Evolutionary conservation across 1,140 invertebrate species (phyloP).

Genomic region (Orussus abietinus): DNA sequence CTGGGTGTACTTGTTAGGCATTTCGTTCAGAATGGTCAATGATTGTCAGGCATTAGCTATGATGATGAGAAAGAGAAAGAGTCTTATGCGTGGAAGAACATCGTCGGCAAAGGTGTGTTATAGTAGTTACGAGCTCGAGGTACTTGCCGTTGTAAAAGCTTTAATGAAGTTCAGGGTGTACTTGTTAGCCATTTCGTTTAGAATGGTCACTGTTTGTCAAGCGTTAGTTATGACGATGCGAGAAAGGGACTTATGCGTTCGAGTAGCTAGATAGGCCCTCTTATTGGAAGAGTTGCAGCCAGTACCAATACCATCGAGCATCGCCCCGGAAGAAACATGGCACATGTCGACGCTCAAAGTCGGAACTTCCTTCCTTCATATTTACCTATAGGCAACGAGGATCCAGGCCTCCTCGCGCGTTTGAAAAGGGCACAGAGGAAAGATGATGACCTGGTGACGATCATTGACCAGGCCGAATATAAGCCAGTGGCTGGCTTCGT

Average conservation of each 20-base stretch:
- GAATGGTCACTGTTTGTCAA: constrained; percentile 35
- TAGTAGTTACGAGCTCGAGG: too few relatives aligned
- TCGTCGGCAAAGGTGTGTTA: constrained; percentile 31
- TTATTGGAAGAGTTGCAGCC: constrained; percentile 33
- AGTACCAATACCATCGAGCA: constrained; percentile 27
- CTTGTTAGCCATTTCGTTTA: constrained; percentile 37
- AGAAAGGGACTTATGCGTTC: constrained; percentile 25
- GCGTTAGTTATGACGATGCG: constrained; percentile 34
- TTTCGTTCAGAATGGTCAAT: constrained; percentile 36
- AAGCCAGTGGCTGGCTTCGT: constrained; percentile 6
- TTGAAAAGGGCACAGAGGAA: constrained; percentile 9
- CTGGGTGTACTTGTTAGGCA: constrained; percentile 41
- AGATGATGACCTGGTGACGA: constrained; percentile 8
- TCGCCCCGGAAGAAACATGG: constrained; percentile 22
- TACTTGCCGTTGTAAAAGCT: too few relatives aligned
- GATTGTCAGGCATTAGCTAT: constrained; percentile 37
- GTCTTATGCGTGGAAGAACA: constrained; percentile 28
- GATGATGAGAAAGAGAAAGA: constrained; percentile 28
- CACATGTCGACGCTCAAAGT: constrained; percentile 35
- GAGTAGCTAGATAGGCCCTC: too few relatives aligned
- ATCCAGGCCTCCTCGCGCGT: neutral
- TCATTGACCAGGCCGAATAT: constrained; percentile 1
- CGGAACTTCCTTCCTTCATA: constrained; percentile 14
- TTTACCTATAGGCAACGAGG: neutral
- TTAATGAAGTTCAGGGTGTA: constrained; percentile 45